Evolutionary conservation across 2,888 invertebrate genomes (phyloP), one percentile per base, ranked within the genome.

Genomic region (Drosophila cognata): DNA sequence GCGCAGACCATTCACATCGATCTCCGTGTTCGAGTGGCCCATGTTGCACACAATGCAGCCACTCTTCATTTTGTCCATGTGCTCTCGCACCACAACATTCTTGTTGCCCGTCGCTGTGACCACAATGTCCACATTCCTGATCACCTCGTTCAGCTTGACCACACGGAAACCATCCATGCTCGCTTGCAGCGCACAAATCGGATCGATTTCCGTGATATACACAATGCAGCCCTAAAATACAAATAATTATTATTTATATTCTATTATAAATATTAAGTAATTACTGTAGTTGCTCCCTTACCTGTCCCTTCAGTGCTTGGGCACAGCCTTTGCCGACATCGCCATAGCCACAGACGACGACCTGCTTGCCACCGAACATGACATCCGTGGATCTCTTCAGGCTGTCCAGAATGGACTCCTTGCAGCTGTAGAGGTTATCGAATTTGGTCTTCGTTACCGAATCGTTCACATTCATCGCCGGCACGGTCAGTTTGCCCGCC

Each of bases 401-500:
- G 82, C 95, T 96, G 93, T 98, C 97, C 90, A 98, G 95, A 87
- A 98, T 97, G 64, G 97, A 97, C 94, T 98, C 98, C 92, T 98
- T 96, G 94, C 99, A 99, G 82, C 98, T 98, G 93, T 99, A 99
- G 38, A 99, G 94, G 93, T 99, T 99, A 93, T 99, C 99, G 92
- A 99, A 99, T 94, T 99, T 99, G 52, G 98, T 99, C 95, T 99
- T 99, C 3, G 98, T 99, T 50, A 99, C 99, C 5, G 98, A 98
- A 93, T 99, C 99, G 92, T 99, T 99, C 41, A 99, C 99, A 93
- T 99, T 99, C 98, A 99, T 99, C 1, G 99, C 99, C 3, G 99
- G 99, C 29, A 99, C 98, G 41, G 97, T 96, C 70, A 99, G 94
- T 94, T 98, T 98, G 65, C 97, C 97, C 21, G 98, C 97, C 94